A percentile compares a stretch with the other conserved stretches of the same genome.
These are phyloP conservation scores for Numenius arquata DNA, from an alignment of 2,113 vertebrate species.

Conservation along the genomic window DNA sequence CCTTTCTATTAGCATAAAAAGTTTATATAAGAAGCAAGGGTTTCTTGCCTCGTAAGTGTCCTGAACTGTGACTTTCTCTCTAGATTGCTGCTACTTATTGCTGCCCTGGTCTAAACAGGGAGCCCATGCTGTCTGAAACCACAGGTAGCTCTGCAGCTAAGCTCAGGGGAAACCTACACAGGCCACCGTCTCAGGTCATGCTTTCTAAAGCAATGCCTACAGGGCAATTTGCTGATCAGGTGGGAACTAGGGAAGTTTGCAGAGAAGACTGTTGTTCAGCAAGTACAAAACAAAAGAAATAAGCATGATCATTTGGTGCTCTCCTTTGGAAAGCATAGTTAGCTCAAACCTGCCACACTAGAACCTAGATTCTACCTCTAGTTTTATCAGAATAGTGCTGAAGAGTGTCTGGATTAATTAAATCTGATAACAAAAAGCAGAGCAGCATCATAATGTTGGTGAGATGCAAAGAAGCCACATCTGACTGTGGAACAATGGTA, in stretches of 20 bases:
- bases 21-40: neutral
- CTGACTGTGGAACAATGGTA: rapidly evolving
- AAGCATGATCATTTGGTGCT: neutral
- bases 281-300: neutral
- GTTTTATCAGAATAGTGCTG: neutral
- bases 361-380: neutral
- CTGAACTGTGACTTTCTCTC: neutral
- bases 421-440: neutral
- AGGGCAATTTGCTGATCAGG: neutral
- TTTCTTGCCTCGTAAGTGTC: neutral
- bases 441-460: neutral
- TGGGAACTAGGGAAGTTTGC: neutral
- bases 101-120: neutral
- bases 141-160: neutral
- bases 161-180: neutral
- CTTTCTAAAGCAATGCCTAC: neutral
- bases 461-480: neutral
- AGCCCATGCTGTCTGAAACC: neutral
- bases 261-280: rapidly evolving
- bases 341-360: neutral
- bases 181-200: neutral
- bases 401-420: neutral
- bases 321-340: neutral
- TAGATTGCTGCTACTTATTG: neutral
- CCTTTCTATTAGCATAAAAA: neutral